A percentile compares a stretch with the other conserved stretches of the same genome.
These are phyloP conservation scores for Raja brachyura DNA, from an alignment of 2,113 vertebrate genomes.

Conservation along the genomic window DNA sequence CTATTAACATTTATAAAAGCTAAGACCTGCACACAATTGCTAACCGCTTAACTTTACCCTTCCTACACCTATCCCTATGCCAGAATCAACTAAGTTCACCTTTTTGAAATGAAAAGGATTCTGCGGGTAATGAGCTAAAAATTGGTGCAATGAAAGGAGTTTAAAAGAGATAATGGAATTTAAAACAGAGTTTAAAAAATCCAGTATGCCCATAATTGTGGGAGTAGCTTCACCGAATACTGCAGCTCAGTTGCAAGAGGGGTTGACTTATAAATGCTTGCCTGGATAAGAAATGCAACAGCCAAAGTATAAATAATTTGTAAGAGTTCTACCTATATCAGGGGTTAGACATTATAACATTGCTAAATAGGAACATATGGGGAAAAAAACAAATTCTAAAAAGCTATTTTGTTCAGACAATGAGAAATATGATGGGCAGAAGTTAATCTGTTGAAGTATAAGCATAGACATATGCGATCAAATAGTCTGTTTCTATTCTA, in stretches of 20 bases:
- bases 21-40: not conserved
- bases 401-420: not conserved
- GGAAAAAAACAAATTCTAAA: not conserved
- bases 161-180: not conserved
- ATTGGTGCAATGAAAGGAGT: not conserved
- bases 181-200: no score
- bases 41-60: not conserved
- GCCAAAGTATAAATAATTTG: no score
- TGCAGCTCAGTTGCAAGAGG: no score
- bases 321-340: not conserved
- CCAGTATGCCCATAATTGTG: no score
- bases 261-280: no score
- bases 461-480: not conserved
- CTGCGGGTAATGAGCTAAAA: not conserved
- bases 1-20: not conserved
- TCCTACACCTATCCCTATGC: not conserved
- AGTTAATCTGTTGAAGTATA: not conserved
- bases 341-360: not conserved
- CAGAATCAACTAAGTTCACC: not conserved
- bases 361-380: not conserved
- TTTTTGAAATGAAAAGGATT: not conserved
- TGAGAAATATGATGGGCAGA: no score
- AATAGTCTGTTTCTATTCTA: not conserved
- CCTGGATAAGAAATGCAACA: no score
- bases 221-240: no score